Evolutionary conservation across 2,797 vertebrate genomes (phyloP).

Genomic region (Anabacerthia variegaticeps): DNA sequence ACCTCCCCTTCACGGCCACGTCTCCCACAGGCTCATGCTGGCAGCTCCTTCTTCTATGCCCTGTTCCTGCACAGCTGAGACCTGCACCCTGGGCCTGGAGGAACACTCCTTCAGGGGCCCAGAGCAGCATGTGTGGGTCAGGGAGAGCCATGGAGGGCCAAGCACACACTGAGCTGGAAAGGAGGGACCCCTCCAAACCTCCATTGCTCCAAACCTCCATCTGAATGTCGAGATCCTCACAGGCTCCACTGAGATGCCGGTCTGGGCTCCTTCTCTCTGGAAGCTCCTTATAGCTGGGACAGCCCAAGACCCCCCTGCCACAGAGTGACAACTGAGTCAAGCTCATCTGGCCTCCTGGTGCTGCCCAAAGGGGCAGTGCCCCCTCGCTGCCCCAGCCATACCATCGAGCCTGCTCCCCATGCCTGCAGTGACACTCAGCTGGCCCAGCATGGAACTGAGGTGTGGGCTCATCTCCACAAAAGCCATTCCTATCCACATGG

Average conservation of each 20-base stretch:
- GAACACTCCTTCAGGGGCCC: accelerated
- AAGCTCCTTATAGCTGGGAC: background rate
- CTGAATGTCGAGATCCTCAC: background rate
- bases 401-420: background rate
- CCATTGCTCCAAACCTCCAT: background rate
- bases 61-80: background rate
- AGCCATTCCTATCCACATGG: background rate
- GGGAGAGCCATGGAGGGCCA: background rate
- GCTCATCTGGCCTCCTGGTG: background rate
- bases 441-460: background rate
- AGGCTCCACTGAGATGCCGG: background rate
- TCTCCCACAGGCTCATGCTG: background rate
- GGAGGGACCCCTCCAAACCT: background rate
- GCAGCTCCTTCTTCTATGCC: background rate
- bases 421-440: background rate
- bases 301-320: background rate
- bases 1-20: background rate
- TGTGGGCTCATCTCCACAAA: background rate
- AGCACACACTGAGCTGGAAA: background rate
- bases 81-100: background rate
- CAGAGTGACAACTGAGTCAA: background rate
- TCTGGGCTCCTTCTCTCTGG: background rate
- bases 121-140: background rate
- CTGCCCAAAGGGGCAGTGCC: background rate
- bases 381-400: background rate